Percentiles rank a stretch among this genome's conserved stretches.
Evolutionary conservation across 1,140 invertebrate genomes (phyloP).

Genomic region (Scaptomyza graminum): DNA sequence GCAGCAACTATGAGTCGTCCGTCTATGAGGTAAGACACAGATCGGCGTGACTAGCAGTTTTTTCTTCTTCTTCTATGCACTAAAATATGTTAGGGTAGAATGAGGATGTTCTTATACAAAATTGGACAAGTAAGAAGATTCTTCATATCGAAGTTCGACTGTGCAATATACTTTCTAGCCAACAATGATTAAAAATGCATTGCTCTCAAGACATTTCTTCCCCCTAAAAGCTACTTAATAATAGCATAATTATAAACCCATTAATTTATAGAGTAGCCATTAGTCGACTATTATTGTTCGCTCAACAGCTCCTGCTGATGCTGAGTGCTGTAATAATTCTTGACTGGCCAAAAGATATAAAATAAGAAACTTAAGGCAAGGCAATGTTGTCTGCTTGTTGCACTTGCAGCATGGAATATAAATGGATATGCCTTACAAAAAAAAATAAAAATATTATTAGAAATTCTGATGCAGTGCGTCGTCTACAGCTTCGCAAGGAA

Average conservation of each 20-base stretch:
- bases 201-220: neutral
- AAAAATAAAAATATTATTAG: constrained; percentile 73
- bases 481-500: constrained; percentile 25
- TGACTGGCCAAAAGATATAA: constrained; percentile 13
- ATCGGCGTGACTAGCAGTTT: constrained; percentile 23
- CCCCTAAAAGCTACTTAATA: neutral
- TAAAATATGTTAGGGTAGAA: constrained; percentile 6
- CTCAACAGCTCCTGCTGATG: neutral
- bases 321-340: constrained; percentile 78
- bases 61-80: constrained; percentile 35
- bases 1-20: constrained; percentile 5
- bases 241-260: neutral
- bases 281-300: constrained; percentile 42
- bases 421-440: neutral
- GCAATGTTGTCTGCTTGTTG: constrained; percentile 28
- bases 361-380: constrained; percentile 56
- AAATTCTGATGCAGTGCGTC: constrained; percentile 71
- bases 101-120: too few species aligned
- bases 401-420: constrained; percentile 39
- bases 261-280: constrained; percentile 32
- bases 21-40: constrained; percentile 49
- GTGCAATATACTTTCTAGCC: too few species aligned
- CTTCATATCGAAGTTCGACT: too few species aligned
- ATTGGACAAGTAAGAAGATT: too few species aligned
- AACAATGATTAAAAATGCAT: neutral